Evolutionary conservation across 2,797 vertebrate genomes (phyloP).

Genomic region (Chromobotia macracanthus): DNA sequence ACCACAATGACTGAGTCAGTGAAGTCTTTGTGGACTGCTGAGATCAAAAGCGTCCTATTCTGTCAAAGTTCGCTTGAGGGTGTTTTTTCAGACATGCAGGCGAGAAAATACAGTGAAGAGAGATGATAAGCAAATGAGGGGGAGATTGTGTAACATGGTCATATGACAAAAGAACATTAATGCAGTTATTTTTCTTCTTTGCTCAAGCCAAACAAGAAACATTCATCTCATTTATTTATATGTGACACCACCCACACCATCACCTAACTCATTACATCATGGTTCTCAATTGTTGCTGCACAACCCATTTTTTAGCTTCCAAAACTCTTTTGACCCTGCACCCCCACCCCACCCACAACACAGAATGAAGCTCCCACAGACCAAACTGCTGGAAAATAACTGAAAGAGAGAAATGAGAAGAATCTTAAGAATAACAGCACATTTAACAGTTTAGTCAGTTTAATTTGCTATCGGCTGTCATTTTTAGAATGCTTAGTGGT

Average conservation of each 20-base stretch:
- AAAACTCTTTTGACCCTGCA: background rate
- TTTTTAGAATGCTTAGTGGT: background rate
- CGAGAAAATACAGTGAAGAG: constrained; percentile 30
- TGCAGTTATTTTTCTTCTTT: constrained; percentile 69
- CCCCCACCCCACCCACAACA: background rate
- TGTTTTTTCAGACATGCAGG: constrained; percentile 8
- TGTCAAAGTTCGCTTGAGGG: constrained; percentile 14
- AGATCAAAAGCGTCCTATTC: constrained; percentile 28
- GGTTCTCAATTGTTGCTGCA: background rate
- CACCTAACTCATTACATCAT: constrained; percentile 3
- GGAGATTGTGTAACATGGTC: constrained; percentile 29
- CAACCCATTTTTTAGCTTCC: background rate
- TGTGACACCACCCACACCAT: background rate
- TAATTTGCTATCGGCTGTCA: background rate
- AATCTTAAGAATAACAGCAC: background rate
- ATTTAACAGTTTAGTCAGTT: background rate
- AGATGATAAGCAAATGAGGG: constrained; percentile 48
- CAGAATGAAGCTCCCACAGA: background rate
- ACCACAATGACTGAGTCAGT: constrained; percentile 35
- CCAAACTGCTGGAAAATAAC: background rate
- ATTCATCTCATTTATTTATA: constrained; percentile 70
- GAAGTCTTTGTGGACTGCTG: background rate
- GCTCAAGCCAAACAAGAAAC: constrained; percentile 67
- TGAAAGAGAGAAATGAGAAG: background rate
- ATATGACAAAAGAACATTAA: constrained; percentile 61